Evolutionary conservation across 2,113 vertebrate genomes (phyloP).

Genomic region (Sorex araneus): DNA sequence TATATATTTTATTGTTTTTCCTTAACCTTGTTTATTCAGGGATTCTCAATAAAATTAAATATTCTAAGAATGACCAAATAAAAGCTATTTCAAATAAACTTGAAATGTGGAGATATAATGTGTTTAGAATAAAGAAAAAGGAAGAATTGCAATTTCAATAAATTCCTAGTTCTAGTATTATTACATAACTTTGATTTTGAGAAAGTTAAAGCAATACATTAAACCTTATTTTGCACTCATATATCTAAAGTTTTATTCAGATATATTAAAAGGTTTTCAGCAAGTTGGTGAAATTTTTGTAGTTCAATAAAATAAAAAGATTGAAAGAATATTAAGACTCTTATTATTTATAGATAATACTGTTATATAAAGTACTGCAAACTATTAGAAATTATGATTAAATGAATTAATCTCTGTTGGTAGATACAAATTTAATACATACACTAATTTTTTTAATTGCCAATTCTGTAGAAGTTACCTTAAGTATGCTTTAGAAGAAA

Average conservation of each 20-base stretch:
- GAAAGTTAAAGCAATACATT: not conserved
- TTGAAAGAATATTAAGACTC: not conserved
- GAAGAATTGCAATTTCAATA: not conserved
- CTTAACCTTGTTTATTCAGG: not conserved
- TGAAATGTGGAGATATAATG: no score
- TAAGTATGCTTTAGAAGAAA: not conserved
- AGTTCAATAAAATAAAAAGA: not conserved
- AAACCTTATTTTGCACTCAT: not conserved
- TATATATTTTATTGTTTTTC: not conserved
- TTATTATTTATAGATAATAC: not conserved
- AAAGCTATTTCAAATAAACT: not conserved
- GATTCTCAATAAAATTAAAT: not conserved
- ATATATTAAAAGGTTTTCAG: not conserved
- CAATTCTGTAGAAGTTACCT: not conserved
- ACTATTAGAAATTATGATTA: not conserved
- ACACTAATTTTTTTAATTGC: not conserved
- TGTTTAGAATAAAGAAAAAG: not conserved
- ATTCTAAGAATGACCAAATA: not conserved
- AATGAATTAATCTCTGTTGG: not conserved
- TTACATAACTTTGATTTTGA: not conserved
- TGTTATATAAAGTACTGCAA: not conserved
- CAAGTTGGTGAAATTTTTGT: not conserved
- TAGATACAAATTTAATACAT: not conserved
- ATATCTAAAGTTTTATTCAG: not conserved
- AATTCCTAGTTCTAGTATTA: not conserved